Base-by-base conservation (phyloP, 1,140 invertebrate genomes). In the Oryzaephilus surinamensis region DNA sequence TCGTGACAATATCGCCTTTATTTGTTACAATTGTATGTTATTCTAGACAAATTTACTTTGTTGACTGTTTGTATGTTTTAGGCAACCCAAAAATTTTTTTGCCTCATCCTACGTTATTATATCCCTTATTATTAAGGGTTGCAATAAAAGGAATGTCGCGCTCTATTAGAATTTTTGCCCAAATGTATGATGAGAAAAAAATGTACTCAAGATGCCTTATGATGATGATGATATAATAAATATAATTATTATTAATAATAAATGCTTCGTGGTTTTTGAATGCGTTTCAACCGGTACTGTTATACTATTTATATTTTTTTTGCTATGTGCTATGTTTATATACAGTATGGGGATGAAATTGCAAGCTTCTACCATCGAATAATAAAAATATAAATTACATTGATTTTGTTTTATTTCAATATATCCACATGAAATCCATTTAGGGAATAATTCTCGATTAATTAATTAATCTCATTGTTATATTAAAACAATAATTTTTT, bases 21-120 rank as follows among this genome's bases (percentile, higher is more conserved):
- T 45, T 49, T 50, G 47, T 50, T 50, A n/a, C n/a, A n/a, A n/a
- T n/a, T n/a, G n/a, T n/a, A 50, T 45, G 36, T 49, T 51, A 47
- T 50, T 46, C 41, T 45, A 48, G 34, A 50, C 44, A 45, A n/a
- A n/a, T 48, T 54, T 55, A 53, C 50, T 53, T 51, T 53, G 49
- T 49, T 49, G 49, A 47, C 44, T 51, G 50, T 56, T 50, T 53
- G 38, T 55, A 51, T n/a, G n/a, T 51, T 45, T 21, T 47, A 50
- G 39, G 36, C 44, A 41, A 27, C 38, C 28, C 33, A 7, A 10
- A 38, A 18, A 21, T 49, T 52, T 52, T 33, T 39, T 16, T 19
- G 38, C n/a, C n/a, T n/a, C n/a, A n/a, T n/a, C n/a, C n/a, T n/a
- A n/a, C n/a, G n/a, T n/a, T n/a, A n/a, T n/a, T n/a, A n/a, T n/a